phyloP scores from a whole-genome alignment of 2,113 vertebrate genomes.

The Cichladusa arquata region DNA sequence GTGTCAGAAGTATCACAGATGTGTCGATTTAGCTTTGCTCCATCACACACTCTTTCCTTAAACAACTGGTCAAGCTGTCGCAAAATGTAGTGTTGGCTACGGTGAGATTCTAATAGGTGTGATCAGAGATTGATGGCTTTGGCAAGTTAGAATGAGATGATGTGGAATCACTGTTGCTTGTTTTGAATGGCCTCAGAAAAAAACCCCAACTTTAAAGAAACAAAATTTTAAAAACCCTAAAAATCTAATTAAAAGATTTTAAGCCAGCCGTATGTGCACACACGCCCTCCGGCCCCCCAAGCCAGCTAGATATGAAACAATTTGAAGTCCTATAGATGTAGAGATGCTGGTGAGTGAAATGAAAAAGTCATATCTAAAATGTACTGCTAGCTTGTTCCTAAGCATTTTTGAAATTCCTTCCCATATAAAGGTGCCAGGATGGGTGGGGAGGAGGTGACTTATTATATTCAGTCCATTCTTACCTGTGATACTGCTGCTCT shows the following conservation, averaged over 20 bases:
- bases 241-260: not conserved
- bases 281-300: accelerated
- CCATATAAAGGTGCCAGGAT: not conserved
- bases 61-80: slow-evolving; percentile 71
- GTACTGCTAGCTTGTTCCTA: not conserved
- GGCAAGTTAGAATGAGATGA: slow-evolving; percentile 34
- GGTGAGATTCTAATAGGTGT: slow-evolving; percentile 59
- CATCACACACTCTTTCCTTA: slow-evolving; percentile 65
- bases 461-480: not conserved
- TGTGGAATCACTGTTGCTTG: slow-evolving; percentile 22
- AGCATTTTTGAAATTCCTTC: slow-evolving; percentile 28
- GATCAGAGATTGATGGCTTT: slow-evolving; percentile 64
- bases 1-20: slow-evolving; percentile 75
- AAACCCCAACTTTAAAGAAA: not conserved
- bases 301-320: not conserved
- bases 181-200: slow-evolving; percentile 10
- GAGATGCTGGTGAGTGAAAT: not conserved
- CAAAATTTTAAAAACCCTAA: not conserved
- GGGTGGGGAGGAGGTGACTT: not conserved
- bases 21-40: slow-evolving; percentile 73
- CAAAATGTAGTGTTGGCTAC: slow-evolving; percentile 56
- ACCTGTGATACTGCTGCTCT: not conserved
- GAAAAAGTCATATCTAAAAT: not conserved
- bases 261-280: accelerated
- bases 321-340: not conserved